Evolutionary conservation across 1,140 invertebrate genomes (phyloP), one percentile per base, ranked within the genome.

Genomic region (Apolygus lucorum): DNA sequence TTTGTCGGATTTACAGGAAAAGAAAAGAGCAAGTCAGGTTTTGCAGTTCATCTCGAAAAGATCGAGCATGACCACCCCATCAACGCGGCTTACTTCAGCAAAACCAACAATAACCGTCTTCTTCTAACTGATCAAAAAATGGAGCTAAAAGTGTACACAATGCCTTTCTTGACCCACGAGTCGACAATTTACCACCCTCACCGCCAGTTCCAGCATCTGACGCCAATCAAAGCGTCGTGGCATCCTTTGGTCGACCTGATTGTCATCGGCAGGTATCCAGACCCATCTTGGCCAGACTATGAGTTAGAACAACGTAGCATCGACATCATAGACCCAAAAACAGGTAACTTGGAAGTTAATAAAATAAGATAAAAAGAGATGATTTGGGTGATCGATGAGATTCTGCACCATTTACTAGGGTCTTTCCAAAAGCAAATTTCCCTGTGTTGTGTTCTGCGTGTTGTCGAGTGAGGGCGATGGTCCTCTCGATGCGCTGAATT

Each of bases 161-260:
- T 26, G 4, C 68, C 72, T 1, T 22, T 64, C 2, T 73, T 67
- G 67, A 59, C 59, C 0, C 63, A 69, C 17, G 71, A 72, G 66
- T 68, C 54, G 4, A 52, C 29, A 1, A 74, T 74, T 27, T 54
- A 22, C 42, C 73, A 74, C 52, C 73, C 73, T 13, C 73, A 74
- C 64, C 49, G 73, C 14, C 69, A 72, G 22, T 74, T 72, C 34
- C 72, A 71, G 59, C 72, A 74, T 62, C 22, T 74, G 34, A 72
- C 73, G n/a, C 69, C 68, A 22, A 74, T 74, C 25, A 70, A 70
- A 69, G 73, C 73, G 26, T 69, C 63, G 27, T 74, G 73, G 73
- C 73, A 74, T 34, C 73, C 73, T 63, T n/a, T 52, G 26, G 49
- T 63, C 25, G 73, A 74, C 64, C n/a, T 74, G 2, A 68, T 73